Percentiles rank a stretch among this genome's conserved stretches.
Evolutionary conservation across 2,797 vertebrate species (phyloP).

Genomic region (Phalloptychus januarius): DNA sequence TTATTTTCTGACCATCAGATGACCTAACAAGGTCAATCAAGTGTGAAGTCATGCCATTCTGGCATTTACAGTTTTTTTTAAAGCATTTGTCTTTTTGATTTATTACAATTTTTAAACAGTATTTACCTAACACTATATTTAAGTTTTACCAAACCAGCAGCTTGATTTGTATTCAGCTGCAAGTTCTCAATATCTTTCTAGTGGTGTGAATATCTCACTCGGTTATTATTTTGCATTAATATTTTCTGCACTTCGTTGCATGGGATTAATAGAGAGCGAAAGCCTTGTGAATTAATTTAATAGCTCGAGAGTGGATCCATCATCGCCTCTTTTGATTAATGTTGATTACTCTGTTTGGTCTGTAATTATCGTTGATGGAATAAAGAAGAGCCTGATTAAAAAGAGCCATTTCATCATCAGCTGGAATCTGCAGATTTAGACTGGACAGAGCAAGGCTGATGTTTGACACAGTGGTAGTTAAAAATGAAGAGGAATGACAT

Average conservation of each 20-base stretch:
- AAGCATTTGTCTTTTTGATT: neutral
- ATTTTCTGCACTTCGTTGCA: constrained; percentile 30
- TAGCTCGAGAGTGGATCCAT: constrained; percentile 56
- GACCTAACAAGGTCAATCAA: neutral
- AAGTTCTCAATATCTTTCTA: constrained; percentile 1
- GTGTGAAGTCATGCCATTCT: neutral
- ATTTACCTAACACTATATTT: constrained; percentile 2
- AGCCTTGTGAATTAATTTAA: constrained; percentile 68
- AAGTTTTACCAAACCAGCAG: neutral
- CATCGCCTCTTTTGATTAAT: constrained; percentile 59
- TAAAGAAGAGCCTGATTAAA: constrained; percentile 69
- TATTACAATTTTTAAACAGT: constrained; percentile 2
- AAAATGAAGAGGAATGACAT: constrained; percentile 26
- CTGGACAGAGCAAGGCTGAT: constrained; percentile 22
- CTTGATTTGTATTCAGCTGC: neutral
- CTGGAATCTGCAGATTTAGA: constrained; percentile 43
- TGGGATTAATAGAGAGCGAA: constrained; percentile 62
- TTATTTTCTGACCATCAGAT: neutral
- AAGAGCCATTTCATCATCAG: constrained; percentile 73
- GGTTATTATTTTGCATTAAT: constrained; percentile 6
- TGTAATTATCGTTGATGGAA: constrained; percentile 65
- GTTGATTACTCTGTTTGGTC: constrained; percentile 68
- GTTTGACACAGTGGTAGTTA: constrained; percentile 18
- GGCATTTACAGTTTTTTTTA: neutral
- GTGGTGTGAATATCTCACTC: neutral